Evolutionary conservation across 2,113 vertebrate genomes (phyloP), one percentile per base, ranked within the genome.

Genomic region (Regulus satrapa): DNA sequence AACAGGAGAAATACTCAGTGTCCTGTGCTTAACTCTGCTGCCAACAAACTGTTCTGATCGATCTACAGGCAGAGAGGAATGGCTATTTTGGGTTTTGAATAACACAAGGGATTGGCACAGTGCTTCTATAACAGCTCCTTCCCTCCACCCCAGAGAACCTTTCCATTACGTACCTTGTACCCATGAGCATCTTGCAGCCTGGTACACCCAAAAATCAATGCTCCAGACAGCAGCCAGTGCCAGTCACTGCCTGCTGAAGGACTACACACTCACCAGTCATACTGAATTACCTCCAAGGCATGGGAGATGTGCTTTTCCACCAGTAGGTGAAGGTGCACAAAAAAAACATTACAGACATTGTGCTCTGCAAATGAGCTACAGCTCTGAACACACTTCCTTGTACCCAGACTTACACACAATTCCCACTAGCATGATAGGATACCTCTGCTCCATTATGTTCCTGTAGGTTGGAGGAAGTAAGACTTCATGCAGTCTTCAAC

Each of bases 1-100:
- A 94, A 67, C 40, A 77, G n/a, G 14, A 95, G 76, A 82, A 93
- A 88, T 76, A 96, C 21, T 93, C 63, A 41, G 46, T 41, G n/a
- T 83, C 63, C 58, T 87, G 56, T 69, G 43, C 63, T 83, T 78
- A 81, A 72, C 19, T 89, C 58, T 92, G 59, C 62, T 92, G 89
- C 68, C 77, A 91, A 58, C 62, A 92, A 86, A 85, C 52, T 46
- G 43, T 74, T 94, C 64, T 85, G 80, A 91, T 46, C 1, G 1
- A 85, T 64, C 51, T 68, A 62, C 46, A 66, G 40, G 38, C 62
- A 85, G 61, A 88, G 36, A 89, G 46, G 40, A 79, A 67, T n/a
- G 6, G 56, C 64, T 69, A 83, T 85, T 91, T 91, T 82, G 52
- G 68, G 82, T 40, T 83, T 67, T 92, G 68, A 73, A 8, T 34